phyloP scores from a whole-genome alignment of 2,113 vertebrate genomes.

The Nanger granti region DNA sequence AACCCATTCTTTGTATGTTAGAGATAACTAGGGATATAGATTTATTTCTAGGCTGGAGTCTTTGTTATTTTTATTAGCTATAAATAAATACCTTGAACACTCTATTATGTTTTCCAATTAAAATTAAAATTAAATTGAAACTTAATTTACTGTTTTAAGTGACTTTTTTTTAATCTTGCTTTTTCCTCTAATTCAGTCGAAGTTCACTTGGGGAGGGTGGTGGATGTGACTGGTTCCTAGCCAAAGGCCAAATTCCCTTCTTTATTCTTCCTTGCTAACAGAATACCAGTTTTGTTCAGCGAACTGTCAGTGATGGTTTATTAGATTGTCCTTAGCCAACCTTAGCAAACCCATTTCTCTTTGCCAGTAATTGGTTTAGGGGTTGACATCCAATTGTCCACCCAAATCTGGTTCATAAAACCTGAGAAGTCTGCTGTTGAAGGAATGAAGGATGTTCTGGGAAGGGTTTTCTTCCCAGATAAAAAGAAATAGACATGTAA shows the following conservation, averaged over 20 bases:
- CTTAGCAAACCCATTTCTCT: not conserved
- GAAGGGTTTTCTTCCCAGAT: not conserved
- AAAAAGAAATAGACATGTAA: not conserved
- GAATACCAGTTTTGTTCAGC: not conserved
- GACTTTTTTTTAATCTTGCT: not conserved
- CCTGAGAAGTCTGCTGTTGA: not conserved
- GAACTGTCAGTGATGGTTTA: not conserved
- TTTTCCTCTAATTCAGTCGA: not conserved
- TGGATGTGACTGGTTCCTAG: not conserved
- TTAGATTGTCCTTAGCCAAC: not conserved
- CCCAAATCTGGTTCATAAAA: not conserved
- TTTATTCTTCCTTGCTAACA: not conserved
- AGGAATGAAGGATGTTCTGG: not conserved
- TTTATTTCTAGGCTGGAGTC: not conserved
- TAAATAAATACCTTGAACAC: not conserved
- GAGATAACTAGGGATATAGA: not conserved
- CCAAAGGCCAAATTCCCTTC: not conserved
- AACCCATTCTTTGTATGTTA: not conserved
- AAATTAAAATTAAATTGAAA: constrained; percentile 9
- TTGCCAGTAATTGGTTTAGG: not conserved
- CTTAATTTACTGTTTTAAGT: not conserved
- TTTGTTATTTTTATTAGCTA: not conserved
- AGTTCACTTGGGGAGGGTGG: not conserved
- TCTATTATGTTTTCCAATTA: not conserved
- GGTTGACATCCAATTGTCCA: not conserved